Base-by-base conservation (phyloP, 1,140 invertebrate species). In the Drosophila nigromelanica region DNA sequence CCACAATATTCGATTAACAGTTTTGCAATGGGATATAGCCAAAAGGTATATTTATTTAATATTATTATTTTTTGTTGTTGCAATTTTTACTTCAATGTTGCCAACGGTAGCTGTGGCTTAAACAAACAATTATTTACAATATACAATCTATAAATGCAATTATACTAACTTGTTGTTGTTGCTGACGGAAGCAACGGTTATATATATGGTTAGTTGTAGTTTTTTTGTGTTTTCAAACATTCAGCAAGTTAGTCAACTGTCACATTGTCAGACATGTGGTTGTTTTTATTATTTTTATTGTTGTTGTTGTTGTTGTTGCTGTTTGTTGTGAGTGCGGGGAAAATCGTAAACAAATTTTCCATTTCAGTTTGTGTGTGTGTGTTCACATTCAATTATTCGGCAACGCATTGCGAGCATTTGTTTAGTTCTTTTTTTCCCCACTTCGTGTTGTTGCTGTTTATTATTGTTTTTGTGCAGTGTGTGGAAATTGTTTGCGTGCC, bases 401-500 rank as follows among this genome's bases (percentile, higher is more conserved):
- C 71, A 83, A 60, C 43, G 35, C 47, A 61, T 61, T 15, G 45
- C 12, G 33, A 37, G 50, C 59, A 52, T 78, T 69, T 82, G 68
- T 76, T 76, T 62, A 73, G 69, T 66, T 82, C 78, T 69, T 35
- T 56, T 45, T 52, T 58, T 69, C 12, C 21, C 33, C 27, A 58
- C 47, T 70, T 11, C 24, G 40, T 27, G 40, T n/a, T 62, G 37
- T 56, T 43, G 21, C 30, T 56, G 42, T 43, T 76, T 67, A 73
- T 89, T 87, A 89, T 87, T 87, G 89, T 87, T 89, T 87, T 68
- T 87, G 82, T 67, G 81, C 82, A 87, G 79, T 82, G 82, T 87
- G 78, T 89, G 82, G 82, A 87, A 89, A 87, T 87, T 78, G 83
- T 78, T 81, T 87, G 82, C 71, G 68, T 86, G 82, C 78, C 75